Base-by-base conservation (phyloP, 2,888 invertebrate species). In the Theretra japonica region DNA sequence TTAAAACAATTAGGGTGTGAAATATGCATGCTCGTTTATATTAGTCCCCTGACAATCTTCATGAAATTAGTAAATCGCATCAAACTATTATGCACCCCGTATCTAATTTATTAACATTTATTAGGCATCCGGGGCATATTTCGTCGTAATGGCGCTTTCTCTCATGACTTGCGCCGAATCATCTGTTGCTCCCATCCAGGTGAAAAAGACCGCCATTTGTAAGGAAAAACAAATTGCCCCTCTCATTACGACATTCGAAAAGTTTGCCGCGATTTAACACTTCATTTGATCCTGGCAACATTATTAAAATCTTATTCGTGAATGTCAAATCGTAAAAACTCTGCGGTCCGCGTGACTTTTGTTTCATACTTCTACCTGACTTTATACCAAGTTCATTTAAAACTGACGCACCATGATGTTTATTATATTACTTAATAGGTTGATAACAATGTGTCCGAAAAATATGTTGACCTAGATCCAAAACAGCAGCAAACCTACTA, bases 181-280 rank as follows among this genome's bases (percentile, higher is more conserved):
- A 90, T 86, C 91, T 90, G 90, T 90, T 90, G 90, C 90, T 85
- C 86, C 41, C 82, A 82, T 84, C 85, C 89, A 90, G 90, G 90
- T 91, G 89, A 87, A 84, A 89, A 89, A 84, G 86, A 82, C 81
- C 83, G 80, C 83, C 86, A 87, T 89, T 91, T 90, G 87, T 88
- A 88, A 87, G 87, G 88, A 89, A 90, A 90, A 90, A 90, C 89
- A 90, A 90, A 90, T 90, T 88, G 88, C 86, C 86, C 81, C 82
- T 83, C 86, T 91, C 90, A 90, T 90, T 90, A 90, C 87, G 83
- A 85, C 86, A 88, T 88, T 86, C 82, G 85, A 88, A 88, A 89
- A 89, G 85, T 88, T 86, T 83, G 77, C 83, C 80, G 84, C 84
- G 86, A 90, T 90, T 90, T 90, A 85, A 88, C 89, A 86, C 85